Evolutionary conservation across 1,140 invertebrate species (phyloP).

Genomic region (Schmidtea mediterranea): DNA sequence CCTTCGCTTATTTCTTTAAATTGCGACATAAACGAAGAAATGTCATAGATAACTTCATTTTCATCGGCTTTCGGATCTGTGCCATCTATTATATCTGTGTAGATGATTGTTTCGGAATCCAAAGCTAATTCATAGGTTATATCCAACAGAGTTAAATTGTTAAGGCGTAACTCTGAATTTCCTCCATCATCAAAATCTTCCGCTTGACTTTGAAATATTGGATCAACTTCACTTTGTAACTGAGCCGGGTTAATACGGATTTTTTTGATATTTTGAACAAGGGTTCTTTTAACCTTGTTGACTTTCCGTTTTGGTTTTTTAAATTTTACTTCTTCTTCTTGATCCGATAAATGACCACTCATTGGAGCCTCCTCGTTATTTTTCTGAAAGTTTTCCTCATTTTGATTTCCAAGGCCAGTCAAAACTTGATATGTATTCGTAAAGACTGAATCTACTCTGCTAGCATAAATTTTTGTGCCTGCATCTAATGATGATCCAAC

Average conservation of each 20-base stretch:
- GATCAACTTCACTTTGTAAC: constrained; percentile 19
- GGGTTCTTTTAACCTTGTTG: neutral
- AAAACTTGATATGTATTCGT: constrained; percentile 45
- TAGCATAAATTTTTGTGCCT: constrained; percentile 50
- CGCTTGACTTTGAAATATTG: constrained; percentile 27
- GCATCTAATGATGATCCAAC: constrained; percentile 50
- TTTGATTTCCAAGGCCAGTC: constrained; percentile 32
- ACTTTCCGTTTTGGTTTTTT: constrained; percentile 3
- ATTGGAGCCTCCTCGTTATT: constrained; percentile 11
- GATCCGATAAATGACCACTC: neutral
- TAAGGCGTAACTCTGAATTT: constrained; percentile 24
- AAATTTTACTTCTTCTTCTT: constrained; percentile 4
- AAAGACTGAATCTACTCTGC: constrained; percentile 47
- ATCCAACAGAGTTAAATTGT: constrained; percentile 20
- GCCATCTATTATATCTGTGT: no score
- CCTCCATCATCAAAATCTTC: constrained; percentile 29
- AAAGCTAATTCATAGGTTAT: constrained; percentile 17
- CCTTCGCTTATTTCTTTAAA: no score
- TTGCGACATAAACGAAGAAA: no score
- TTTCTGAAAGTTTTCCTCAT: constrained; percentile 23
- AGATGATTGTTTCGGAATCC: constrained; percentile 11
- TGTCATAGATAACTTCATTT: no score
- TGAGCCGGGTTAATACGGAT: neutral
- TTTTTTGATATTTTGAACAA: neutral
- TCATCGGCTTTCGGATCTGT: no score